Evolutionary conservation across 2,797 vertebrate species (phyloP), one percentile per base, ranked within the genome.

Genomic region (Alosa sapidissima): DNA sequence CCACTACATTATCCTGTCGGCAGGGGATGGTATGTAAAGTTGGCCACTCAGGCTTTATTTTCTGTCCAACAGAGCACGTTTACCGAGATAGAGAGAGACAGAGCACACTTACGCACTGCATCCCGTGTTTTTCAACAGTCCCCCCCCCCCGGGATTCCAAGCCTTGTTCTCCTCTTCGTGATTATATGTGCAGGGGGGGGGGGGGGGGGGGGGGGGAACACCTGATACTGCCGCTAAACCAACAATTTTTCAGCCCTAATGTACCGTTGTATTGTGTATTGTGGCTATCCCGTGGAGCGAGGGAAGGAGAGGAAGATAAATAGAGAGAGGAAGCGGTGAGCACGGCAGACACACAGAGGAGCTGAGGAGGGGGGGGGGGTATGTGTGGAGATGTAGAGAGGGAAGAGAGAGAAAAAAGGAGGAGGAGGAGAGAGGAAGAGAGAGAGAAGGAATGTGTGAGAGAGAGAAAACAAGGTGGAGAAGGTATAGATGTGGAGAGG

Each of bases 151-250:
- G 78, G 85, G 83, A 82, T 86, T 83, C 49, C 54, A 60, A 86
- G 84, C 85, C 75, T 51, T 47, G 83, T 81, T 60, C 86, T 54
- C 49, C 83, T 87, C 49, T 85, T 87, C 84, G 86, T 84, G 83
- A 82, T 82, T 75, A 86, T 83, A 62, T 55, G 75, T 55, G 83
- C 51, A 62, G 28, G 16, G 68, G 33, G 21, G 60, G 45, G 28
- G n/a, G n/a, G 41, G 1, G n/a, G n/a, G n/a, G n/a, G n/a, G n/a
- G n/a, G n/a, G n/a, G n/a, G n/a, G 84, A 68, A 33, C 36, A 11
- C 81, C 75, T 83, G 84, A 81, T 83, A 87, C 58, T 48, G 41
- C 5, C 13, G 3, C 62, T 33, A 28, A 86, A 54, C 16, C 54
- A 55, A 62, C 54, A 47, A 86, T 83, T 86, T 84, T 47, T 45